A percentile compares a stretch with the other conserved stretches of the same genome.
Conservation (phyloP, 2,888 invertebrate species). For the Drosophila birchii region DNA sequence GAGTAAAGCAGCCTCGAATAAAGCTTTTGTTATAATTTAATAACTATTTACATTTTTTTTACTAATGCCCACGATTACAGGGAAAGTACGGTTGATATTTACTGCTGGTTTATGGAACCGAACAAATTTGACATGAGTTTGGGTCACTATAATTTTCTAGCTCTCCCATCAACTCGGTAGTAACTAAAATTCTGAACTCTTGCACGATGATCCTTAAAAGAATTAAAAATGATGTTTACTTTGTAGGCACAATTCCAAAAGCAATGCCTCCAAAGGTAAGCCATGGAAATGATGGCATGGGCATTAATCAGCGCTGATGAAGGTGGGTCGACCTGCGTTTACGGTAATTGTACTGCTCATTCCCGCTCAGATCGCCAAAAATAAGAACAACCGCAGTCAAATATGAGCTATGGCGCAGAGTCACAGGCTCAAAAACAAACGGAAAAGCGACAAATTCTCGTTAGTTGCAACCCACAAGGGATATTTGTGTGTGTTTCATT, state of each 20-base stretch:
- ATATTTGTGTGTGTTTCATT: slow-evolving; percentile 27
- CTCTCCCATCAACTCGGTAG: no score
- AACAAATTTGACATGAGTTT: no score
- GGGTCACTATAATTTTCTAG: no score
- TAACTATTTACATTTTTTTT: no score
- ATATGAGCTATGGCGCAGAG: slow-evolving; percentile 35
- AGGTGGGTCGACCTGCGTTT: slow-evolving; percentile 6
- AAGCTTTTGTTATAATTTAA: no score
- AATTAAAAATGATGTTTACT: background rate
- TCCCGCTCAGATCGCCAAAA: slow-evolving; percentile 10
- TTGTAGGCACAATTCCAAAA: background rate
- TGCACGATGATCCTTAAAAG: no score
- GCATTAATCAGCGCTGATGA: slow-evolving; percentile 11
- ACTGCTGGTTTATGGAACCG: no score
- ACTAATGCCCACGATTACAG: no score
- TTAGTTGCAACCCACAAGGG: slow-evolving; percentile 42
- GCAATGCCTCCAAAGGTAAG: background rate
- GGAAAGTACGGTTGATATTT: no score
- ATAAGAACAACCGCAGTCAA: slow-evolving; percentile 22
- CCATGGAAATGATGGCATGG: background rate
- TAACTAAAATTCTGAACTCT: background rate
- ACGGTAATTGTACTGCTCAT: slow-evolving; percentile 26
- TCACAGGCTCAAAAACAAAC: slow-evolving; percentile 44
- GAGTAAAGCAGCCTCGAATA: no score
- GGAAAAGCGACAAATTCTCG: slow-evolving; percentile 14